Percentiles rank a stretch among this genome's conserved stretches.
These are phyloP conservation scores for Propsilocerus akamusi DNA, from an alignment of 1,140 invertebrate species.

Conservation along the genomic window DNA sequence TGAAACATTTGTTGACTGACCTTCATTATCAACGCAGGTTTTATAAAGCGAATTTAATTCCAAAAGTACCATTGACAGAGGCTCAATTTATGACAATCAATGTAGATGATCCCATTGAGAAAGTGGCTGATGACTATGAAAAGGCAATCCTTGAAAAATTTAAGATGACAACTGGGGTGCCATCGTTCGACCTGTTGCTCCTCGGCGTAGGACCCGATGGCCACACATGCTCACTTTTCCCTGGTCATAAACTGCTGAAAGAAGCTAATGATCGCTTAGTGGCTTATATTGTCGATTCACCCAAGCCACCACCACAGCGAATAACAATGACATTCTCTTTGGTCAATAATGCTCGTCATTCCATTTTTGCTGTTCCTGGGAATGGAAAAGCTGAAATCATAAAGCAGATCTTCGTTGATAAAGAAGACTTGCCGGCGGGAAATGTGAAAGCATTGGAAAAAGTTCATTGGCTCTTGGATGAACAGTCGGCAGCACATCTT, in stretches of 20 bases:
- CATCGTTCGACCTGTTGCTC: slow-evolving; percentile 71
- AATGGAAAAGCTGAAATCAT: slow-evolving; percentile 74
- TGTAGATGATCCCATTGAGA: slow-evolving; percentile 48
- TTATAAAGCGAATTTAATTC: slow-evolving; percentile 25
- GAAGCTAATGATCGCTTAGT: slow-evolving; percentile 51
- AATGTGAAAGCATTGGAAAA: slow-evolving; percentile 45
- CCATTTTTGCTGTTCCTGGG: slow-evolving; percentile 71
- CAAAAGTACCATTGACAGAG: slow-evolving; percentile 31
- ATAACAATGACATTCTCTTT: slow-evolving; percentile 88
- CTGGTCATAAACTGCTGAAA: slow-evolving; percentile 53
- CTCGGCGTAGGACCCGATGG: slow-evolving; percentile 96
- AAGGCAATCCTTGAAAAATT: slow-evolving; percentile 43
- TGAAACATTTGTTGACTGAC: slow-evolving; percentile 23
- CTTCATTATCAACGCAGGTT: neutral
- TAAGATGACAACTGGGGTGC: slow-evolving; percentile 30
- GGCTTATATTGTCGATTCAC: slow-evolving; percentile 75
- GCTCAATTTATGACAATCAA: slow-evolving; percentile 52
- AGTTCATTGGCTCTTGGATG: slow-evolving; percentile 67
- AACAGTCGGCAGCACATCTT: slow-evolving; percentile 38
- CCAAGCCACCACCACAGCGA: slow-evolving; percentile 81
- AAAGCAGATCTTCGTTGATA: slow-evolving; percentile 54
- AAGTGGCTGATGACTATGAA: slow-evolving; percentile 67
- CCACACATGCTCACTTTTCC: slow-evolving; percentile 96
- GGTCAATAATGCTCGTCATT: slow-evolving; percentile 70
- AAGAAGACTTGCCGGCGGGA: slow-evolving; percentile 51